Evolutionary conservation across 2,113 vertebrate species (phyloP), one percentile per base, ranked within the genome.

Genomic region (Perccottus glenii): DNA sequence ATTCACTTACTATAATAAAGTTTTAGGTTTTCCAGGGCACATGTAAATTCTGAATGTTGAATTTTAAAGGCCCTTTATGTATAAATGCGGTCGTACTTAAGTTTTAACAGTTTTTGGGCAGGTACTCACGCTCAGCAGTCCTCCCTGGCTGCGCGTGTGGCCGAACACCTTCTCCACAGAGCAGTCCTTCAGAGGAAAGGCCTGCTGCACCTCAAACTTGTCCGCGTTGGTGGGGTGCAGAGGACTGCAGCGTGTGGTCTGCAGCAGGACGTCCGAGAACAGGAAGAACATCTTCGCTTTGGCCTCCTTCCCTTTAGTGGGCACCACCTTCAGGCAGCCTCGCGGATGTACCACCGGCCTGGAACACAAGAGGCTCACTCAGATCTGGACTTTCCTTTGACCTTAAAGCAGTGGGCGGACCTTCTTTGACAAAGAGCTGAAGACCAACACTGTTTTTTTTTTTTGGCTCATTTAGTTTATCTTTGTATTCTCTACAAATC

Each of bases 191-290:
- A 98, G 93, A n/a, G 88, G 92, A 78, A 77, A 93, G 47, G 89
- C 78, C 8, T 75, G 79, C 82, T 76, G 88, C 68, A 88, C 89
- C 0, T 33, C 68, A 73, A 94, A 90, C 87, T 90, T 95, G 85
- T 93, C 90, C 52, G 85, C 61, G 38, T 75, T 82, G 82, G 78
- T 81, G 60, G 85, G 90, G 76, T 90, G 89, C 69, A 94, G 72
- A 0, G 92, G 75, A 59, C 94, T 87, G 70, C 94, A 95, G 19
- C 86, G 94, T 50, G 92, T 94, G 32, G 95, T 83, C 81, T 94
- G 89, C 60, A 97, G 80, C 45, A 99, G 92, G 75, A 94, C 77
- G 60, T 99, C 98, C 0, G 96, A 96, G 87, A 99, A 98, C 57
- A 99, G 93, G 86, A 92, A 94, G 88, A 96, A 96, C 94, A 86